Evolutionary conservation across 1,140 invertebrate genomes (phyloP).

Genomic region (Galleria mellonella): DNA sequence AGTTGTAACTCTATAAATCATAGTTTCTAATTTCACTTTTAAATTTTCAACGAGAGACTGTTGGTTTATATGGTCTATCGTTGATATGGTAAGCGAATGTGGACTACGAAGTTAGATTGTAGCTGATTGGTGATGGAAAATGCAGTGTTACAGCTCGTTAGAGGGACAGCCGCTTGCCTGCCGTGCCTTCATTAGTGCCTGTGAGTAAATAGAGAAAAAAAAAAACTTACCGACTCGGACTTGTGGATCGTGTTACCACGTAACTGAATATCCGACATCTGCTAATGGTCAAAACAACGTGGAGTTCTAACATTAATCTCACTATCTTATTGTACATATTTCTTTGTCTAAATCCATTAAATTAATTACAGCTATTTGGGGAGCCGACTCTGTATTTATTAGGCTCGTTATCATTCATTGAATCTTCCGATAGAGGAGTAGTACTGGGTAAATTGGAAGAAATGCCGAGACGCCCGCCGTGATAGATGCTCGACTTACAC

Average conservation of each 20-base stretch:
- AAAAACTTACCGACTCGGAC: conserved; percentile 10
- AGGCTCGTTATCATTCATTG: conserved; percentile 70
- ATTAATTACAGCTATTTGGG: conserved; percentile 64
- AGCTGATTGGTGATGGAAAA: conserved; percentile 28
- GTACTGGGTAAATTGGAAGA: conserved; percentile 38
- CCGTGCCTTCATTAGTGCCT: conserved; percentile 53
- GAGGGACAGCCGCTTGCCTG: conserved; percentile 10
- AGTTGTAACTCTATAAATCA: too few species aligned
- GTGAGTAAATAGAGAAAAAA: conserved; percentile 40
- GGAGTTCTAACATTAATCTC: conserved; percentile 45
- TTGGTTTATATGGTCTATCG: too few species aligned
- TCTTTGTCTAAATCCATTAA: conserved; percentile 72
- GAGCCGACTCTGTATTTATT: conserved; percentile 66
- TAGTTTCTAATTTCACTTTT: too few species aligned
- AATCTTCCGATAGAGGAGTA: conserved; percentile 58
- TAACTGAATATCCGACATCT: conserved; percentile 24
- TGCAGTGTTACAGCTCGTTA: conserved; percentile 45
- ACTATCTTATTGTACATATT: conserved; percentile 67
- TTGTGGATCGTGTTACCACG: conserved; percentile 4
- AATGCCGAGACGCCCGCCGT: conserved; percentile 25
- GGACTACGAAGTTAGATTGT: too few species aligned
- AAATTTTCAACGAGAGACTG: too few species aligned
- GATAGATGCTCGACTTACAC: conserved; percentile 58
- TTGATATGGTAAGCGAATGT: background rate
- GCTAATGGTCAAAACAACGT: conserved; percentile 46